A percentile compares a stretch with the other conserved stretches of the same genome.
Conservation (phyloP, 2,113 vertebrate species). For the Podocnemis expansa region DNA sequence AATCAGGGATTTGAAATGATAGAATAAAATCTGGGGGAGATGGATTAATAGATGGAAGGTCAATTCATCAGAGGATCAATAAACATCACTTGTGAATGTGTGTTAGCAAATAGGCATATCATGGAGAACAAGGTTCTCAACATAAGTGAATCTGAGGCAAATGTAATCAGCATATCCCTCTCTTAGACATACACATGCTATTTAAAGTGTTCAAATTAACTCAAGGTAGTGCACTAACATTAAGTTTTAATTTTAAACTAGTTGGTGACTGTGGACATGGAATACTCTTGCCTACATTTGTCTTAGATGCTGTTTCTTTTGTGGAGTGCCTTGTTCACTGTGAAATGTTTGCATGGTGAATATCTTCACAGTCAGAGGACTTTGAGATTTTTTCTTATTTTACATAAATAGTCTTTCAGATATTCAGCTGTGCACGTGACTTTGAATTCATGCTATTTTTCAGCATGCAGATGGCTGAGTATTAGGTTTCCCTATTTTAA, state of each 20-base stretch:
- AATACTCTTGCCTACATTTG: fast-evolving
- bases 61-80: background rate
- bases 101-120: background rate
- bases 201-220: background rate
- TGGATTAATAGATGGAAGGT: background rate
- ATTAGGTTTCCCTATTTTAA: background rate
- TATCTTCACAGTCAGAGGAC: background rate
- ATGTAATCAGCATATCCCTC: background rate
- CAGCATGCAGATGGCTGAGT: background rate
- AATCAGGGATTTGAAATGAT: background rate
- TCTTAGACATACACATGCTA: background rate
- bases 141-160: background rate
- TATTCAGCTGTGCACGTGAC: background rate
- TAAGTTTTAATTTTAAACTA: background rate
- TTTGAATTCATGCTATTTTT: conserved; percentile 14
- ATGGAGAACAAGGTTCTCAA: background rate
- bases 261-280: background rate
- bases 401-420: conserved; percentile 9
- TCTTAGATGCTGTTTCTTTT: background rate
- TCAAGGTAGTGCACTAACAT: background rate
- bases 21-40: background rate
- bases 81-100: background rate
- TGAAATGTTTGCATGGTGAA: background rate
- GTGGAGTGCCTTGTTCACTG: background rate
- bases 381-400: background rate